A percentile compares a stretch with the other conserved stretches of the same genome.
Conservation (phyloP, 2,888 invertebrate genomes). For the Ectropis crepuscularia region DNA sequence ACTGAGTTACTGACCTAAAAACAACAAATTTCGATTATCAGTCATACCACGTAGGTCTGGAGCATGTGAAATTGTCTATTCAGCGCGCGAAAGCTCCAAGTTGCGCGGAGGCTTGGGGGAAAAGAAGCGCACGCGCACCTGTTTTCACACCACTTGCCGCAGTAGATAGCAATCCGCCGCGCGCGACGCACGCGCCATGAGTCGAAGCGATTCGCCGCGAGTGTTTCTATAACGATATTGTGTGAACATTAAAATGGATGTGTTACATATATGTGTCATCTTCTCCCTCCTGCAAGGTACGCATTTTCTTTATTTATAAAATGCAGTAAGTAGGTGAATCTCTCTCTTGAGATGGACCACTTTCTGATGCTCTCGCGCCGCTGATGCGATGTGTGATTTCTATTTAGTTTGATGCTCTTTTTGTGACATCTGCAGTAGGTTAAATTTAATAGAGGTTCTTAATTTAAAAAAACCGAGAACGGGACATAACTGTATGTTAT, state of each 20-base stretch:
- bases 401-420: conserved; percentile 39
- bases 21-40: conserved; percentile 43
- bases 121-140: conserved; percentile 60
- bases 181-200: conserved; percentile 63
- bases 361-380: conserved; percentile 47
- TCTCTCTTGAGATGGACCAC: conserved; percentile 48
- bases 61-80: conserved; percentile 67
- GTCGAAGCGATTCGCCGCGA: conserved; percentile 62
- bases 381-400: conserved; percentile 45
- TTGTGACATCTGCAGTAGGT: conserved; percentile 16
- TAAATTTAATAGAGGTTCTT: background rate
- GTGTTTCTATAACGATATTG: conserved; percentile 59
- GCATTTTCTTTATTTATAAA: conserved; percentile 13
- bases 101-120: conserved; percentile 35
- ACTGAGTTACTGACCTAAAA: conserved; percentile 48
- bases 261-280: conserved; percentile 59
- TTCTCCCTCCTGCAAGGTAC: conserved; percentile 63
- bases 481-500: no score
- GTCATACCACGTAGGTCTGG: conserved; percentile 48
- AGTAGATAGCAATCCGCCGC: conserved; percentile 59
- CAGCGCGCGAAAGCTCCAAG: conserved; percentile 68
- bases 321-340: conserved; percentile 36
- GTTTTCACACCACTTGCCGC: conserved; percentile 48
- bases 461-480: no score
- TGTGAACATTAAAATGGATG: conserved; percentile 72